phyloP scores from a whole-genome alignment of 2,113 vertebrate species.

The Cochlearius cochlearius region DNA sequence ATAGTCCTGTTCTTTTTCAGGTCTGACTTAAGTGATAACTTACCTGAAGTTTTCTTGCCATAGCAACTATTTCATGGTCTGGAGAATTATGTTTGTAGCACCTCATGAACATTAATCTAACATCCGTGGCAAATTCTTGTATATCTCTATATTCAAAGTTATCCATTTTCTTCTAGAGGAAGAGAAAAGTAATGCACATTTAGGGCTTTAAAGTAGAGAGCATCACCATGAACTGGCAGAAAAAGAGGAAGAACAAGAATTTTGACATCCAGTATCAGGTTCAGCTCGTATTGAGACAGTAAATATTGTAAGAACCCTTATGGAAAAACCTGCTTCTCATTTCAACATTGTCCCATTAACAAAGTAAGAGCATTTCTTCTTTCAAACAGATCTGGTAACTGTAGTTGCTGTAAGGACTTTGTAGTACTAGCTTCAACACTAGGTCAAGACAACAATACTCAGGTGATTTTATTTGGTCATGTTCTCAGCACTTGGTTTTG shows the following conservation, averaged over 20 bases:
- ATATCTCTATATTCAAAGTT: slow-evolving; percentile 79
- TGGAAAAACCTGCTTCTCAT: not conserved
- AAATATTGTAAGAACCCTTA: not conserved
- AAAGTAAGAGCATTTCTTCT: not conserved
- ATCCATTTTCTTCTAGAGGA: slow-evolving; percentile 86
- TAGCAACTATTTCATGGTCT: slow-evolving; percentile 81
- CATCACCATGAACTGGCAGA: not conserved
- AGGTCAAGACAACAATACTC: not conserved
- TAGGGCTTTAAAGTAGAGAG: not conserved
- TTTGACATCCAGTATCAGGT: not conserved
- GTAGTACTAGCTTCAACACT: not conserved
- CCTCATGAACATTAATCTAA: slow-evolving; percentile 91
- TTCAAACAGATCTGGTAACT: not conserved
- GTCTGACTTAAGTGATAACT: not conserved
- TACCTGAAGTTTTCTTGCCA: slow-evolving; percentile 93
- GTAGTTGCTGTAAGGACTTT: not conserved
- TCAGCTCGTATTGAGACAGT: not conserved
- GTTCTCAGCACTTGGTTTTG: not conserved
- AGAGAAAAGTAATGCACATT: not conserved
- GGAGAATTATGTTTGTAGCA: slow-evolving; percentile 87
- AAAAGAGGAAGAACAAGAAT: not conserved
- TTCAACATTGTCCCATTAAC: not conserved
- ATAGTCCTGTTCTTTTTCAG: not conserved
- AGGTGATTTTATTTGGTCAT: not conserved
- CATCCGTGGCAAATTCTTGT: slow-evolving; percentile 87